Conservation (phyloP, 2,888 invertebrate genomes). For the Drosophila lutescens region DNA sequence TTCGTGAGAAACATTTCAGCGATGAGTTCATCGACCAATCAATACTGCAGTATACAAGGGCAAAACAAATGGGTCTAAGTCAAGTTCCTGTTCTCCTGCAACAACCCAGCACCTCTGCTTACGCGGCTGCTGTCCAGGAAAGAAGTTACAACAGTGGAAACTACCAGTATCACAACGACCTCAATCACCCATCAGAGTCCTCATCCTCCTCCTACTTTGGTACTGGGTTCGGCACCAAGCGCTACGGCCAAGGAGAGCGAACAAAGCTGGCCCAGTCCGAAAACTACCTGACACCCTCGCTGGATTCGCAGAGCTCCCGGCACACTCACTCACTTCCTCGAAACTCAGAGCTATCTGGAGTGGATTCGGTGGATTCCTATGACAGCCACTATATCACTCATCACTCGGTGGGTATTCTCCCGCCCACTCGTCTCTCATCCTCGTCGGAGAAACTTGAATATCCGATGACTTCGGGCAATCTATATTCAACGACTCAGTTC, state of each 20-base stretch:
- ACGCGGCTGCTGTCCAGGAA: conserved; percentile 66
- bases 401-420: conserved; percentile 76
- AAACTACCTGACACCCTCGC: conserved; percentile 81
- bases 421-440: conserved; percentile 34
- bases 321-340: conserved; percentile 83
- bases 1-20: conserved; percentile 83
- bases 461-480: conserved; percentile 86
- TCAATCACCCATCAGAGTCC: conserved; percentile 83
- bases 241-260: conserved; percentile 71
- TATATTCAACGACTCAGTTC: conserved; percentile 85
- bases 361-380: conserved; percentile 84
- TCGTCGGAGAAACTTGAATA: conserved; percentile 85
- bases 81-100: conserved; percentile 53
- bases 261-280: conserved; percentile 81
- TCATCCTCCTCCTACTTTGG: conserved; percentile 83
- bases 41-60: conserved; percentile 82
- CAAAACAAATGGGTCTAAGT: conserved; percentile 77
- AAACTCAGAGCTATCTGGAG: conserved; percentile 83
- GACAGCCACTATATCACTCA: conserved; percentile 84
- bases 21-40: conserved; percentile 84
- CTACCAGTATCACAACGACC: conserved; percentile 82
- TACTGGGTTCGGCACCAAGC: conserved; percentile 78
- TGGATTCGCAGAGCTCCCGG: conserved; percentile 83
- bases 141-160: conserved; percentile 69
- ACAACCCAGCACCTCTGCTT: conserved; percentile 62